Evolutionary conservation across 2,888 invertebrate species (phyloP), one percentile per base, ranked within the genome.

Genomic region (Brachycybe producta): DNA sequence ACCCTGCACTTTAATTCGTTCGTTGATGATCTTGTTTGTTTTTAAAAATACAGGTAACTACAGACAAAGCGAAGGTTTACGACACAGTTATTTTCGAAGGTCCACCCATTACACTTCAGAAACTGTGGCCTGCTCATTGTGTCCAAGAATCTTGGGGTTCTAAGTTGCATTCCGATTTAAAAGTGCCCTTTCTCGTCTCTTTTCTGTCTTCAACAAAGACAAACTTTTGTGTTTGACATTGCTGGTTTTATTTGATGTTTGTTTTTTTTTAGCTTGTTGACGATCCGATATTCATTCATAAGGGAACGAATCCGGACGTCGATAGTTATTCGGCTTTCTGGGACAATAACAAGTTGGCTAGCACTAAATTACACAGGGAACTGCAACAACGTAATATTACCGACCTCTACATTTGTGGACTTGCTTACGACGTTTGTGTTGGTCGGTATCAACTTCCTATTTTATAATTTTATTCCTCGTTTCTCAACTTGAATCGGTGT

Each of bases 261-360:
- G 26, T 39, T 19, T 19, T 28, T 42, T 61, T 62, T 24, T 64
- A 82, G 81, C 70, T 86, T 49, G 73, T 79, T 35, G 82, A 84
- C 5, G 76, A 77, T 51, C 80, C 82, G 3, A 75, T 84, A 43
- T 83, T 84, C 65, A 79, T 90, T 46, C 84, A 85, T 70, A 90
- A 90, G 66, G 95, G 95, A 35, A 87, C 84, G 1, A 85, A 91
- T 69, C 83, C 94, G 0, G 87, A 91, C 58, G 85, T 95, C 51
- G 97, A 97, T 69, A 91, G 92, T 1, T 97, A 97, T 69, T 94
- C 94, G 0, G 95, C 92, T 40, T 97, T 97, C 74, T 92, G 90
- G 86, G 95, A 97, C 71, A 97, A 97, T 70, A 85, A 86, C 70
- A 88, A 87, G 68, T 71, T 85, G 54, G 82, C 84, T 1, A 82